A percentile compares a stretch with the other conserved stretches of the same genome.
Conservation (phyloP, 1,140 invertebrate genomes). For the Papilio machaon region DNA sequence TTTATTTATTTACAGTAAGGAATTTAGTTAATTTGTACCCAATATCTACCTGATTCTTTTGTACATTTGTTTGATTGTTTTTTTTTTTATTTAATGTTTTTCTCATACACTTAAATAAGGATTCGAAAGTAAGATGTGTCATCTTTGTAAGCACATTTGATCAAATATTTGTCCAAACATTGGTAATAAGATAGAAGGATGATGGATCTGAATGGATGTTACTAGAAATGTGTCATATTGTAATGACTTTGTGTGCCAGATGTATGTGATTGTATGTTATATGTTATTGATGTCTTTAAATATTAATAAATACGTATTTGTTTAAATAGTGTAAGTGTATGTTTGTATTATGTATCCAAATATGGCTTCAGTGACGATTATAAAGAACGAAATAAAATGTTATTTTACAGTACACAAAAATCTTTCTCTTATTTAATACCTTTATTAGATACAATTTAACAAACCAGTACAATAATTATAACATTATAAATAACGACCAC, state of each 20-base stretch:
- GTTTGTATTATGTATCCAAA: slow-evolving; percentile 64
- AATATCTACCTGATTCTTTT: slow-evolving; percentile 3
- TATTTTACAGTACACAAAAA: slow-evolving; percentile 70
- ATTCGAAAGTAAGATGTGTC: background rate
- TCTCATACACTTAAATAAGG: background rate
- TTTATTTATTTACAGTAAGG: slow-evolving; percentile 23
- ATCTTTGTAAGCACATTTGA: slow-evolving; percentile 20
- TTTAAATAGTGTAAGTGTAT: slow-evolving; percentile 58
- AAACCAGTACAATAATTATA: too few species aligned
- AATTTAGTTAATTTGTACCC: background rate
- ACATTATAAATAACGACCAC: too few species aligned
- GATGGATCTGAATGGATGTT: slow-evolving; percentile 38
- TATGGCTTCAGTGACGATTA: slow-evolving; percentile 69
- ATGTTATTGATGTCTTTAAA: slow-evolving; percentile 65
- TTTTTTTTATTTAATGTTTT: background rate
- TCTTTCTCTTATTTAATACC: slow-evolving; percentile 53
- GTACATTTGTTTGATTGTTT: background rate
- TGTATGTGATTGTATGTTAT: slow-evolving; percentile 76
- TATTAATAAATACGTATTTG: slow-evolving; percentile 52
- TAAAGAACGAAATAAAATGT: slow-evolving; percentile 72
- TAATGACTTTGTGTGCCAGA: slow-evolving; percentile 72
- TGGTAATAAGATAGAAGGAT: slow-evolving; percentile 10
- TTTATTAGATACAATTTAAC: background rate
- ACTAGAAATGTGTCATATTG: slow-evolving; percentile 46
- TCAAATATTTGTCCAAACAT: slow-evolving; percentile 30